Conservation (phyloP, 2,113 vertebrate species). For the Progne subis region DNA sequence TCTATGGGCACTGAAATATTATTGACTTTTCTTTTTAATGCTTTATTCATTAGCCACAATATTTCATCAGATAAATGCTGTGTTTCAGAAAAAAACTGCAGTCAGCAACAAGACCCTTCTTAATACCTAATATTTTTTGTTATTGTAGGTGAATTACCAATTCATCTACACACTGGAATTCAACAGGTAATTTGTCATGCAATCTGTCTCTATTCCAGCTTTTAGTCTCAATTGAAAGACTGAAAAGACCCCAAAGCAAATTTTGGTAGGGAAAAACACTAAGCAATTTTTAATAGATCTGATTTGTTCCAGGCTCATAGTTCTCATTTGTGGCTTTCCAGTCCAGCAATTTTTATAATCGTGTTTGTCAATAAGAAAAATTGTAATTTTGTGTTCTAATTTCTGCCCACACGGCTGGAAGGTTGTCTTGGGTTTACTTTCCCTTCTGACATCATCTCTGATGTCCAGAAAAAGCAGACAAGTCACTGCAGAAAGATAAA, state of each 20-base stretch:
- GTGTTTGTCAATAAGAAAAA: background rate
- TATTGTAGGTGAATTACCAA: background rate
- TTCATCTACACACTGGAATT: background rate
- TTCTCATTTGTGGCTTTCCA: background rate
- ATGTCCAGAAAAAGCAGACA: background rate
- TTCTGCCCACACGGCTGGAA: background rate
- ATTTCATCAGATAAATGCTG: conserved; percentile 32
- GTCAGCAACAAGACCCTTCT: background rate
- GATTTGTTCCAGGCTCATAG: background rate
- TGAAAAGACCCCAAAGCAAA: background rate
- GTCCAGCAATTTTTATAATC: background rate
- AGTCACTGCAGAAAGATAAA: background rate
- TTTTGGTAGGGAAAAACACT: background rate
- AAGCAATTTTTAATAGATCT: background rate
- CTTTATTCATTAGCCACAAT: conserved; percentile 53
- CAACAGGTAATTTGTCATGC: conserved; percentile 1
- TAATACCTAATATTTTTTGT: background rate
- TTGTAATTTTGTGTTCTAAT: background rate
- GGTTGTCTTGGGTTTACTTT: background rate
- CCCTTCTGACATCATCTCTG: background rate
- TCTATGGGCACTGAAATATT: conserved; percentile 24
- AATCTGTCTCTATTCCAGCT: background rate
- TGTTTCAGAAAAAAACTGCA: conserved; percentile 15
- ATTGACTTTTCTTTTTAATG: conserved; percentile 36
- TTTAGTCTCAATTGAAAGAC: background rate